Conservation (phyloP, 2,797 vertebrate genomes). For the Tadarida brasiliensis region DNA sequence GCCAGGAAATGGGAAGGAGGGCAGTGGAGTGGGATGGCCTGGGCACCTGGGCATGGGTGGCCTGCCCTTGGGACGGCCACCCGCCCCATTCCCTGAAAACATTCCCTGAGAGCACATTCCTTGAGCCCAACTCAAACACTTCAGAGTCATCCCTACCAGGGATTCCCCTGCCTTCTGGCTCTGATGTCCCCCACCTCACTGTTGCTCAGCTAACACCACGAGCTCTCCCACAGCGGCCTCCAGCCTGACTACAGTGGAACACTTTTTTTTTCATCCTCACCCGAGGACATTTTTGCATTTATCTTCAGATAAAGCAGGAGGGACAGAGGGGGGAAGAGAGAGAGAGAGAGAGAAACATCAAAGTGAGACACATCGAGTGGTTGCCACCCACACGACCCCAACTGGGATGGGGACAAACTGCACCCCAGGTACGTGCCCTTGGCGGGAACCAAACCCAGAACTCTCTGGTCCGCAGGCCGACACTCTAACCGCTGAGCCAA, state of each 20-base stretch:
- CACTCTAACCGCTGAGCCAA: no score
- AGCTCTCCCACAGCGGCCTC: not conserved
- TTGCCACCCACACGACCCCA: no score
- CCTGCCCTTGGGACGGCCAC: no score
- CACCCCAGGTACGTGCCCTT: no score
- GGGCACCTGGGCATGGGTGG: not conserved
- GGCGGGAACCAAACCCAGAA: no score
- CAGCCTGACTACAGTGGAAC: not conserved
- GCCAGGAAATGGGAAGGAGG: not conserved
- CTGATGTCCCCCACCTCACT: not conserved
- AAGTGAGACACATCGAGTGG: no score
- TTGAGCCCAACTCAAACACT: not conserved
- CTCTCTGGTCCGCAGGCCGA: no score
- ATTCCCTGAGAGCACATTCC: not conserved
- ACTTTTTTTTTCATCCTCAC: not conserved
- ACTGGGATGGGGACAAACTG: no score
- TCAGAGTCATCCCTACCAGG: not conserved
- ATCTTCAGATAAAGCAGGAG: no score
- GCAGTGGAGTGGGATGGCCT: not conserved
- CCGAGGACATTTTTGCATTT: no score
- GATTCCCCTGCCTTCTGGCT: not conserved
- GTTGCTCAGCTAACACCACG: not conserved
- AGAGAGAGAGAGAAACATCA: no score
- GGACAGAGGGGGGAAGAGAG: no score
- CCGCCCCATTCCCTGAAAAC: accelerated